Base-by-base conservation (phyloP, 1,140 invertebrate species). In the Tetramorium simillimum region DNA sequence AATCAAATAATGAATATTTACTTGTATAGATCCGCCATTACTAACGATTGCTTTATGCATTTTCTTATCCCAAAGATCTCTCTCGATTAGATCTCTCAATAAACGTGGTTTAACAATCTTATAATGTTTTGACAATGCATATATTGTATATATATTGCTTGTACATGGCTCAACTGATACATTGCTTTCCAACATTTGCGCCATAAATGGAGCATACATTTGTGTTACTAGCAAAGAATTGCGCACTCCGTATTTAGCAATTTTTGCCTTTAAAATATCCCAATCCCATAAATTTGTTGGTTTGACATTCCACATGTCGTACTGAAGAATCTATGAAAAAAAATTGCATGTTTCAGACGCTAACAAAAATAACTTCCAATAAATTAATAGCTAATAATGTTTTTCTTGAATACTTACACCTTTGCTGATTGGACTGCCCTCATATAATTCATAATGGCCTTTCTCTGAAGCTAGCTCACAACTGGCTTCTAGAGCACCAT, bases 121-220 rank as follows among this genome's bases (percentile, higher is more conserved):
- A 91, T 97, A 97, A 94, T 97, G 97, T 10, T 99, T 99, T 63
- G 98, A 99, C 14, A 99, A 95, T 0, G 99, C 99, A 67, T 99
- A 96, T 88, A 99, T 96, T 21, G 97, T 97, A 93, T 99, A 99
- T 89, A 99, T 98, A 93, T 99, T 99, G 21, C 98, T 99, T 0
- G 99, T 99, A 93, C 99, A 99, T 0, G 99, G 98, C 95, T 99
- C 99, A 93, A 99, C 98, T 0, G 98, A 98, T 95, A 99, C 99
- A 95, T 99, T 99, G 92, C 99, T 99, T 18, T 99, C 99, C 37
- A 99, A 96, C 93, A 99, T 99, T 96, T 99, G 99, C 14, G 99
- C 99, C 3, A 99, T 99, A 2, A 99, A 99, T 14, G 99, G 16
- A 53, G 5, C 99, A n/a, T 99, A 99, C 99, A 99, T 99, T 3